Evolutionary conservation across 2,888 invertebrate genomes (phyloP).

Genomic region (Lasioglossum villosulum): DNA sequence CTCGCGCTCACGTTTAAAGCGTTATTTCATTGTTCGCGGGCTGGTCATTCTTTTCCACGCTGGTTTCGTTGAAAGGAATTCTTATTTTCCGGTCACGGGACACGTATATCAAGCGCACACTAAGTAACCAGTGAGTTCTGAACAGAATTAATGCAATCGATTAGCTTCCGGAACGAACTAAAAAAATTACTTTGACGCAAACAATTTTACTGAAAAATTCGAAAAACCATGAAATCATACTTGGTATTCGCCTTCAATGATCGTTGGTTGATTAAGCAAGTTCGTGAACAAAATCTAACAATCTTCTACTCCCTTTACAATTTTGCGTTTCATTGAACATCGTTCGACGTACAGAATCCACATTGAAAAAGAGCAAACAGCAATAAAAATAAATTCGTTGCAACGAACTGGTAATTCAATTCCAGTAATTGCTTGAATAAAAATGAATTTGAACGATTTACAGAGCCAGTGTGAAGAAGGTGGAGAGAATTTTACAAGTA

Average conservation of each 20-base stretch:
- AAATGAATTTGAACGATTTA: no score
- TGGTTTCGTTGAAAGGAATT: neutral
- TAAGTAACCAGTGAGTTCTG: neutral
- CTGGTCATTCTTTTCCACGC: neutral
- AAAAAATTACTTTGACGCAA: neutral
- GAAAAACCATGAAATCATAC: neutral
- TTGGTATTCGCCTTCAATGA: neutral
- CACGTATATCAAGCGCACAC: neutral
- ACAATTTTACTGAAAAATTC: neutral
- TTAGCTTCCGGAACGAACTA: neutral
- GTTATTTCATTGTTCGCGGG: neutral
- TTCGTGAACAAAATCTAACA: no score
- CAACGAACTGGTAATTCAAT: no score
- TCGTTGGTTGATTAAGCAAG: neutral
- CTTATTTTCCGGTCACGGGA: neutral
- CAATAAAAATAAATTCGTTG: no score
- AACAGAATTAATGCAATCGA: neutral
- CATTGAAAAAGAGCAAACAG: no score
- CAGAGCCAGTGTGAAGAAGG: no score
- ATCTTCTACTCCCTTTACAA: no score
- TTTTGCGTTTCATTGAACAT: no score
- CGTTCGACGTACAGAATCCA: no score
- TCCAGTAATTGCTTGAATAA: no score
- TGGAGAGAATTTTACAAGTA: no score
- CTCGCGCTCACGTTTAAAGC: neutral